Base-by-base conservation (phyloP, 1,140 invertebrate species). In the Caerostris extrusa region DNA sequence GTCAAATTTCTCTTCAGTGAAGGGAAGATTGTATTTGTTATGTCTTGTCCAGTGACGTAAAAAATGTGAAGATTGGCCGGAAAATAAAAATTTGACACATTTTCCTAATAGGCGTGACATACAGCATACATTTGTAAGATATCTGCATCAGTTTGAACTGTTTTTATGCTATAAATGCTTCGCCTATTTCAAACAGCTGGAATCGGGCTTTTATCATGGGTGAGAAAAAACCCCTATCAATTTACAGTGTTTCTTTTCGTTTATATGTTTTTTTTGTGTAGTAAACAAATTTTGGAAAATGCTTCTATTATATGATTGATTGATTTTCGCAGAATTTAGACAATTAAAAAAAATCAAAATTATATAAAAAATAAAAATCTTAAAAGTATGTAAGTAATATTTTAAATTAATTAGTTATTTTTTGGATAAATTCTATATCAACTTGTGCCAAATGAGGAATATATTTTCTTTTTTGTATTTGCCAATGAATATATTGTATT, bases 71-170 rank as follows among this genome's bases (percentile, higher is more conserved):
- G 81, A 57, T 50, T 83, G 14, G 12, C 53, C 14, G 55, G 12
- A 19, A 83, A 83, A 83, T 83, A 83, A 57, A 83, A 83, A 19
- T 83, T 83, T 83, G 81, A 17, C 81, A 83, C 81, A 19, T 7
- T 83, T 83, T 83, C 17, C 34, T 57, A 12, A 56, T 7, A 55
- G 81, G 81, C 81, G 81, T 83, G 81, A 83, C 81, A 57, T 83
- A 5, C 56, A n/a, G 53, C 14, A 83, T 57, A 56, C 81, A 55
- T 83, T 83, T n/a, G 53, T 56, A 56, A 71, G 81, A 57, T 83
- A 56, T 83, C n/a, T 19, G 5, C 0, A 83, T 17, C 17, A 83
- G 55, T 83, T 57, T 3, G 4, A 5, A n/a, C 34, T 56, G 55
- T 56, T 57, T 57, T 83, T 14, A 83, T 83, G 81, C 4, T 19